These are phyloP conservation scores for Zelostemma sp. DNA, from an alignment of 1,140 invertebrate species.

Conservation along the genomic window DNA sequence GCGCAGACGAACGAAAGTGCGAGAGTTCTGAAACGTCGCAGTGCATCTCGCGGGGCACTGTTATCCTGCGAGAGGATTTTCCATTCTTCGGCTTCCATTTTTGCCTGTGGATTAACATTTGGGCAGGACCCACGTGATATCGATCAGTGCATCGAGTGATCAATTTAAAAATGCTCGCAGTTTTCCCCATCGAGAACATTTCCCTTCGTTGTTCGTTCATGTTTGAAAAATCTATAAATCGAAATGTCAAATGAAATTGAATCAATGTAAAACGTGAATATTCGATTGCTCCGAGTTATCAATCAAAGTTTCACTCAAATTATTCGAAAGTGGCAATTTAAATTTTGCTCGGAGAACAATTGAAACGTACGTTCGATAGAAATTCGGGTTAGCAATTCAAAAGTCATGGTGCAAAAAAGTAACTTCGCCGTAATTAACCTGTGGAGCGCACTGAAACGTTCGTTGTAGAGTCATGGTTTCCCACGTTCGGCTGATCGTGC, in stretches of 20 bases:
- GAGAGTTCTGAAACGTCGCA: conserved; percentile 1
- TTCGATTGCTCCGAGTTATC: too few relatives aligned
- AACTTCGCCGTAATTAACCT: neutral
- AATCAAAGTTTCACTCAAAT: too few relatives aligned
- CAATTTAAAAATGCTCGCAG: neutral
- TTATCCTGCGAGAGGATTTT: neutral
- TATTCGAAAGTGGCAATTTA: too few relatives aligned
- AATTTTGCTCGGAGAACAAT: too few relatives aligned
- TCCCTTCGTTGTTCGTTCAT: too few relatives aligned
- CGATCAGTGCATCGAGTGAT: neutral
- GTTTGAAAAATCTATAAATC: too few relatives aligned
- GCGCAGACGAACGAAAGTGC: neutral
- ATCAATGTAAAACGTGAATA: too few relatives aligned
- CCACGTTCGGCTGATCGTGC: conserved; percentile 36
- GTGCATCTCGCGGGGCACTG: neutral
- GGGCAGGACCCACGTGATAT: neutral
- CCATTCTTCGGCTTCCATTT: neutral
- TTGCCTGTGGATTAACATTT: neutral
- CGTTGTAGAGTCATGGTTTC: conserved; percentile 21
- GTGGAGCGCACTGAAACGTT: neutral
- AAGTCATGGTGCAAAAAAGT: too few relatives aligned
- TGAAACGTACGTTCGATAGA: too few relatives aligned
- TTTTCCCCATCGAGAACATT: too few relatives aligned
- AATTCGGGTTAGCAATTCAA: too few relatives aligned
- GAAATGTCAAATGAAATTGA: too few relatives aligned